These are phyloP conservation scores for Drosophila nr. medialis DNA, from an alignment of 2,888 invertebrate genomes.

Conservation along the genomic window DNA sequence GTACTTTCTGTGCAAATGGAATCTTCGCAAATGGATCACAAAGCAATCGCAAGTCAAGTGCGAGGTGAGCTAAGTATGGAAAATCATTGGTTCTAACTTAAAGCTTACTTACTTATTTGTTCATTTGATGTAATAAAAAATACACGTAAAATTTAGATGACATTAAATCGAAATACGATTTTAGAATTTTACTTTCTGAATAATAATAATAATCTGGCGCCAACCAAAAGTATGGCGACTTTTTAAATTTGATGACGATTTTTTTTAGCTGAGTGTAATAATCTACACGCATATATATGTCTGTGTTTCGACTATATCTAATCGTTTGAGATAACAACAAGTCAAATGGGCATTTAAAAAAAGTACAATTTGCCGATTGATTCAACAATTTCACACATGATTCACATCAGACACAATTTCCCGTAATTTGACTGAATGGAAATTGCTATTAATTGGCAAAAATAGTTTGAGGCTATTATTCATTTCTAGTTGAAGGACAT, in stretches of 20 bases:
- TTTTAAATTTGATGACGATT: not conserved
- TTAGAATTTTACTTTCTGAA: not conserved
- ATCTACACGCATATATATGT: not conserved
- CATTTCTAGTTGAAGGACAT: not conserved
- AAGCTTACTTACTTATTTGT: not conserved
- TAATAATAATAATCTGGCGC: not conserved
- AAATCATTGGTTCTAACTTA: slow-evolving; percentile 14
- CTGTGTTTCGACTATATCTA: slow-evolving; percentile 31
- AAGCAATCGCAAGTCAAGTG: slow-evolving; percentile 82
- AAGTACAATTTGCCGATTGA: slow-evolving; percentile 7
- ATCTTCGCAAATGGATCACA: slow-evolving; percentile 78
- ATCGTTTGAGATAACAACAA: slow-evolving; percentile 28
- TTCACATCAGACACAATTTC: slow-evolving; percentile 20
- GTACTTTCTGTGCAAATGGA: slow-evolving; percentile 25
- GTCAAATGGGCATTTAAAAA: slow-evolving; percentile 6
- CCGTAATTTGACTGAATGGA: slow-evolving; percentile 5
- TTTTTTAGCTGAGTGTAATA: not conserved
- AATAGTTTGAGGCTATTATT: not conserved
- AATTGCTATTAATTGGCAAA: slow-evolving; percentile 6
- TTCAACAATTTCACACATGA: slow-evolving; percentile 19
- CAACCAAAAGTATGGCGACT: not conserved
- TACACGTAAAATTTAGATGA: not conserved
- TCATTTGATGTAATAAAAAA: not conserved
- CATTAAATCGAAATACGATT: not conserved
- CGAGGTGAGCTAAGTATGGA: slow-evolving; percentile 82